Evolutionary conservation across 53 echinoderm and acorn worm genomes (phyloP), one percentile per base, ranked within the genome.

Genomic region (Arbacia lixula): DNA sequence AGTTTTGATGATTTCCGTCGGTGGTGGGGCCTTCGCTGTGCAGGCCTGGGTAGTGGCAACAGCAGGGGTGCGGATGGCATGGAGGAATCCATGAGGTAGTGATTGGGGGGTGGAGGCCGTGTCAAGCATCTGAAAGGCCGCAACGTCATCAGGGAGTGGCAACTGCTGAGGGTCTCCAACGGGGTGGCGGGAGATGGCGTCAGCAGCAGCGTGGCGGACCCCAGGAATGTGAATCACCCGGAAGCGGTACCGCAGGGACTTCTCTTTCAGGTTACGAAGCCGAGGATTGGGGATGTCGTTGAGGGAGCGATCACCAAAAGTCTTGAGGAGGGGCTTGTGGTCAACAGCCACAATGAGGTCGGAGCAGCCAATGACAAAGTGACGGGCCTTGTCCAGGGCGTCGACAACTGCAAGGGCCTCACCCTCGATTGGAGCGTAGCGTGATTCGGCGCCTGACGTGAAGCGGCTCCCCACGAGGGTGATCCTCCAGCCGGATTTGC

Each of bases 261-360:
- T 89, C 71, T 92, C 89, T 54, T 89, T 92, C 1, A 92, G 83
- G 72, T 91, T 91, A 39, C 88, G 71, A 68, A 88, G 72, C 6
- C 85, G 81, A 27, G 79, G 71, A 34, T 88, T 91, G 5, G 88
- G 91, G 56, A 88, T 88, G 76, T 76, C 85, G 19, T 84, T 85
- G 26, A 91, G 50, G 43, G 68, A 86, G 10, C 88, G 74, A 26
- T 87, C 86, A 35, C 83, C 68, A 49, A 60, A 31, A 17, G 60
- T 53, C 37, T 63, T 75, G 17, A 71, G 64, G 34, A 87, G 68
- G 12, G 87, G 82, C 41, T 81, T 87, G 68, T 81, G 87, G 58
- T 87, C 87, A 5, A 81, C 82, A 0, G 69, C 82, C 38, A 87
- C 62, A 22, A 68, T 57, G 33, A 87, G 82, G 55, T 87, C 71